Conservation (phyloP, 2,113 vertebrate species). For the Tragelaphus scriptus region DNA sequence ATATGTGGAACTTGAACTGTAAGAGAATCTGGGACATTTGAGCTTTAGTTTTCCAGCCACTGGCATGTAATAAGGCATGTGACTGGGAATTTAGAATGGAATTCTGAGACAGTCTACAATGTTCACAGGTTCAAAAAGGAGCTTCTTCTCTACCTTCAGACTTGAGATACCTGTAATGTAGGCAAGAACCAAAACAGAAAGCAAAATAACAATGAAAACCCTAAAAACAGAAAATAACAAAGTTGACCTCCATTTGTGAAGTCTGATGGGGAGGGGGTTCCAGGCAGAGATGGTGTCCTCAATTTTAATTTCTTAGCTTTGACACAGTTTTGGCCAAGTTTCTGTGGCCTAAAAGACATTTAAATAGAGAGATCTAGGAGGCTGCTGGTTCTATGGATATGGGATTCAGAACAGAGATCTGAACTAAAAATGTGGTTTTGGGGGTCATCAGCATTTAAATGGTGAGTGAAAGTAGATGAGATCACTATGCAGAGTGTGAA, state of each 20-base stretch:
- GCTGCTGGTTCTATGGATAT: background rate
- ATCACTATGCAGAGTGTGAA: background rate
- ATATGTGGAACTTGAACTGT: background rate
- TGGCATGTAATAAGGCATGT: background rate
- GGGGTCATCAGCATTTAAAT: background rate
- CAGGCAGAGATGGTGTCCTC: background rate
- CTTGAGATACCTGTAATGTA: background rate
- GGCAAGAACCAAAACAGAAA: background rate
- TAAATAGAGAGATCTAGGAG: background rate
- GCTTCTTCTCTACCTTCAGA: background rate
- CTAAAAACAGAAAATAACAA: background rate
- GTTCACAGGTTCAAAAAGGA: background rate
- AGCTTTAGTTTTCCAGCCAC: background rate
- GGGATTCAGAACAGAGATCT: background rate
- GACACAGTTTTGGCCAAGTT: background rate
- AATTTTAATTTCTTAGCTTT: background rate
- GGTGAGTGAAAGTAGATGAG: background rate
- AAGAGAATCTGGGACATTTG: background rate
- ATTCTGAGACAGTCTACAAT: background rate
- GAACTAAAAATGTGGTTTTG: background rate
- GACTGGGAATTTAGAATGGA: background rate
- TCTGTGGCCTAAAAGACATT: background rate
- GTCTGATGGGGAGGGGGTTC: background rate
- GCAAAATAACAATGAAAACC: background rate
- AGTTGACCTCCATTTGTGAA: background rate